Conservation (phyloP, 2,113 vertebrate species). For the Sebastes schlegelii region DNA sequence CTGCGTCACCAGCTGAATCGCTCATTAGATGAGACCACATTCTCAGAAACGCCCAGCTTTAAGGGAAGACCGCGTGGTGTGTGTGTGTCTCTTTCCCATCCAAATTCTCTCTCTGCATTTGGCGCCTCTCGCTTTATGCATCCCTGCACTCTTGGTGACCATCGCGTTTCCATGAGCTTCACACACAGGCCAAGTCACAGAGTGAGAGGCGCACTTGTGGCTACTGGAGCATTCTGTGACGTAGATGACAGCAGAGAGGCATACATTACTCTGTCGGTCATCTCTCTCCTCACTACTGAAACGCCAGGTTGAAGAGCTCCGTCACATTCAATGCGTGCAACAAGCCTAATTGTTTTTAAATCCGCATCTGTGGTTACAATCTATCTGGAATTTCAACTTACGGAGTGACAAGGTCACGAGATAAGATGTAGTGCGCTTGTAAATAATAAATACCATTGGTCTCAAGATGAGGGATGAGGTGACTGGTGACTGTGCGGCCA, state of each 20-base stretch:
- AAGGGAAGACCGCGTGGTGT: constrained; percentile 30
- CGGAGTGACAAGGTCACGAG: constrained; percentile 63
- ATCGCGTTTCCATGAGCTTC: constrained; percentile 29
- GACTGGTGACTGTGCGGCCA: constrained; percentile 46
- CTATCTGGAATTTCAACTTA: constrained; percentile 77
- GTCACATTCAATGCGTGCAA: constrained; percentile 48
- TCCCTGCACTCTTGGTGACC: constrained; percentile 56
- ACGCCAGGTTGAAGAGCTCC: constrained; percentile 24
- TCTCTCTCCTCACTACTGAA: constrained; percentile 33
- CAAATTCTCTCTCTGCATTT: constrained; percentile 52
- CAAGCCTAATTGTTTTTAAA: constrained; percentile 63
- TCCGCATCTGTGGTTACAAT: constrained; percentile 67
- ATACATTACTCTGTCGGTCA: constrained; percentile 52
- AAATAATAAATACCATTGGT: constrained; percentile 70
- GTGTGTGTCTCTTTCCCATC: constrained; percentile 43
- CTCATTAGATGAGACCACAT: constrained; percentile 68
- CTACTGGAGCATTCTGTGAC: constrained; percentile 46
- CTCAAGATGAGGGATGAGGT: constrained; percentile 68
- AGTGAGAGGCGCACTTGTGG: constrained; percentile 40
- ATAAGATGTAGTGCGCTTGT: constrained; percentile 69
- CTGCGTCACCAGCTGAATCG: constrained; percentile 65
- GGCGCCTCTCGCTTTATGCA: constrained; percentile 34
- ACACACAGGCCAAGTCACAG: constrained; percentile 29
- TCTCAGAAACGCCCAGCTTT: constrained; percentile 68
- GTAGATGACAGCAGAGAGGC: constrained; percentile 35